Evolutionary conservation across 1,140 invertebrate genomes (phyloP).

Genomic region (Eueides isabella): DNA sequence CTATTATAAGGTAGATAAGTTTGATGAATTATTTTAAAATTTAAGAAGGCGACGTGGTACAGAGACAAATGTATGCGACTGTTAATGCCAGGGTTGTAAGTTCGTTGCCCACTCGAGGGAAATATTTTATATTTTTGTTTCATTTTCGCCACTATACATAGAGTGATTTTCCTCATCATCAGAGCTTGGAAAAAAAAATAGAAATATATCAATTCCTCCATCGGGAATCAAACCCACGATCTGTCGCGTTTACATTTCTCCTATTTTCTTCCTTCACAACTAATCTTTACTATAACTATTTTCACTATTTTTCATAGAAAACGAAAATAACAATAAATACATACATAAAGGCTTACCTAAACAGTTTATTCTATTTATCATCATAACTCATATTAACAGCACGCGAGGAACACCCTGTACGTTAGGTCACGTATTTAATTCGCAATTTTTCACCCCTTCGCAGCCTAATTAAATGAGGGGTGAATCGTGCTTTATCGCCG

Average conservation of each 20-base stretch:
- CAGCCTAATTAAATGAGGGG: slow-evolving; percentile 45
- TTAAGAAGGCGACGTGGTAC: too few relatives aligned
- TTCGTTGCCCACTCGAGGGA: too few relatives aligned
- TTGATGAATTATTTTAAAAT: not conserved
- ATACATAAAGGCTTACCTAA: not conserved
- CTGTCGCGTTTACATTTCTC: not conserved
- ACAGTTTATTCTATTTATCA: not conserved
- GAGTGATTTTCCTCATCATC: too few relatives aligned
- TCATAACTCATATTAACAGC: slow-evolving; percentile 7
- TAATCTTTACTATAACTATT: too few relatives aligned
- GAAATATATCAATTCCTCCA: not conserved
- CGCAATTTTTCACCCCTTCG: slow-evolving; percentile 46
- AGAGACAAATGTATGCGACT: too few relatives aligned
- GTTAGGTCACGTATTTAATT: slow-evolving; percentile 38
- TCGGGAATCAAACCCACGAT: not conserved
- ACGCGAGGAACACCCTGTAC: not conserved
- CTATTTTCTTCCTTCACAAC: too few relatives aligned
- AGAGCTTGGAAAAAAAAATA: too few relatives aligned
- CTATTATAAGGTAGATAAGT: not conserved
- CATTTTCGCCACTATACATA: too few relatives aligned
- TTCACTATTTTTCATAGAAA: too few relatives aligned
- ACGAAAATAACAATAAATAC: not conserved
- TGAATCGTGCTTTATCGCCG: slow-evolving; percentile 42
- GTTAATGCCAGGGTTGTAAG: too few relatives aligned
- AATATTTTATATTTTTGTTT: too few relatives aligned